Evolutionary conservation across 2,888 invertebrate genomes (phyloP), one percentile per base, ranked within the genome.

Genomic region (Hydrotaea diabolus): DNA sequence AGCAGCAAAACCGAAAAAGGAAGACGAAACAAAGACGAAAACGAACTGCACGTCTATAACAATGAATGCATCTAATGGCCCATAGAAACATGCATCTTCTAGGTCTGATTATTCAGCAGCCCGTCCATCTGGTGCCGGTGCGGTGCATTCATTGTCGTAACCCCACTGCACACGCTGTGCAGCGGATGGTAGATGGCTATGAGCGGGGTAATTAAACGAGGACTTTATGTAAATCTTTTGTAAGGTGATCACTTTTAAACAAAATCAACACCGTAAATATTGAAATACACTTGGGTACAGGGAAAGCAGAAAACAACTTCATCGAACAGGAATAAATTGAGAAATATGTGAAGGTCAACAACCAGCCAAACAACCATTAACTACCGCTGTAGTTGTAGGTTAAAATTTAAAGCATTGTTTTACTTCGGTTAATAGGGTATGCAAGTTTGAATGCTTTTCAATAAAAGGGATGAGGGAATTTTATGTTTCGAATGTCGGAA

Each of bases 181-280:
- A n/a, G n/a, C n/a, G n/a, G n/a, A n/a, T n/a, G n/a, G n/a, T n/a
- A n/a, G n/a, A n/a, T n/a, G n/a, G n/a, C n/a, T n/a, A 49, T 13
- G n/a, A 69, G 23, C 3, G 2, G 9, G 36, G 13, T 72, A 79
- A 57, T 79, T 73, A 66, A 76, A 64, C 76, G 49, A 55, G 21
- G 53, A 73, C 43, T 64, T 82, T 75, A 75, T 82, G 75, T 43
- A 64, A 77, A 76, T 72, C 72, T 64, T 39, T 23, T 19, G 49
- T 26, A 26, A 23, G 26, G 26, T 13, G 23, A 59, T 59, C 23
- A 59, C 15, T 59, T 23, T 15, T 11, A 59, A 13, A 23, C 57
- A 23, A 57, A 21, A 57, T n/a, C 57, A 57, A n/a, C 49, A n/a
- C n/a, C 2, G n/a, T 3, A 49, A n/a, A 49, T 49, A 49, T 49